Conservation (phyloP, 1,140 invertebrate genomes). For the Drosophila novamexicana region DNA sequence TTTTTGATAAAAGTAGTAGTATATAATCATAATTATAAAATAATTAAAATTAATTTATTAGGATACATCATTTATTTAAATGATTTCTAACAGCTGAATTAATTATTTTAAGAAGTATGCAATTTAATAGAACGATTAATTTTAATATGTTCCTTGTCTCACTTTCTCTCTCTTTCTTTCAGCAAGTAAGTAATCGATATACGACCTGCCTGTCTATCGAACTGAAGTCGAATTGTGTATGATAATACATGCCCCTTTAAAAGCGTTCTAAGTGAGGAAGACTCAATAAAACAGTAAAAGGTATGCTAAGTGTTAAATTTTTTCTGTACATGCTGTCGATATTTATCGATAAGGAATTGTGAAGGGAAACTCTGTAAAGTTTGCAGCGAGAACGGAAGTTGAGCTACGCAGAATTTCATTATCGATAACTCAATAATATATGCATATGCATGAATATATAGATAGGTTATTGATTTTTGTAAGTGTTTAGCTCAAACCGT, state of each 20-base stretch:
- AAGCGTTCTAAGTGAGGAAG: too few species aligned
- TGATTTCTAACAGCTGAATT: too few species aligned
- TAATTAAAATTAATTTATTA: too few species aligned
- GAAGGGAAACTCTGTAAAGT: too few species aligned
- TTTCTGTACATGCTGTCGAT: not conserved
- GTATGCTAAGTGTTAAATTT: not conserved
- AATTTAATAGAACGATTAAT: not conserved
- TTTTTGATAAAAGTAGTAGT: too few species aligned
- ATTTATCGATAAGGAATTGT: not conserved
- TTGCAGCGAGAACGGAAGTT: too few species aligned
- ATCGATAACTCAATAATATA: not conserved
- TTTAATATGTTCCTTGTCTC: not conserved
- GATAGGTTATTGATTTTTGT: not conserved
- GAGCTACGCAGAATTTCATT: not conserved
- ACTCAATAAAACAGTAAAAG: not conserved
- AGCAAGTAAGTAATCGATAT: conserved; percentile 16
- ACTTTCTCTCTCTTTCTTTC: not conserved
- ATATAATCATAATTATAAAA: too few species aligned
- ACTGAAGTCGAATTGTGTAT: not conserved
- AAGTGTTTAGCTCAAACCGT: not conserved
- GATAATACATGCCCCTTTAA: not conserved
- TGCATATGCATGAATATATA: too few species aligned
- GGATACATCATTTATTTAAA: too few species aligned
- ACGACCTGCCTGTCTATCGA: not conserved
- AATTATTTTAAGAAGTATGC: too few species aligned